These are phyloP conservation scores for Typhlichthys eigenmanni DNA, from an alignment of 2,797 vertebrate species.

Conservation along the genomic window DNA sequence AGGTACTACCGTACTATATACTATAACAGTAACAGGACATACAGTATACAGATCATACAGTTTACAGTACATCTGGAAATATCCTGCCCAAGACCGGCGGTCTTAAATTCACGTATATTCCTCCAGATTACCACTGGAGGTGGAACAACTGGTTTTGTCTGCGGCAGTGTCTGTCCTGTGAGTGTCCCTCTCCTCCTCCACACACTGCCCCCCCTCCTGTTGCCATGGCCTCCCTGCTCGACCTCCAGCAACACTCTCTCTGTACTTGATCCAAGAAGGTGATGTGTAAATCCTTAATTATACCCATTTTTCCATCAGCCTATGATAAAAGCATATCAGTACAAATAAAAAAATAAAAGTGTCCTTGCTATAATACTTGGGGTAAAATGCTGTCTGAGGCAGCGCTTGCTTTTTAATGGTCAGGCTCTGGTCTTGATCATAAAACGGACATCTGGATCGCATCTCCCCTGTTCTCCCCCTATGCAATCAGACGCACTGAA, in stretches of 20 bases:
- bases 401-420: constrained; percentile 79
- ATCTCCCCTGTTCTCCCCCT: constrained; percentile 68
- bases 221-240: constrained; percentile 24
- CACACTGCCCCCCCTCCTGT: constrained; percentile 42
- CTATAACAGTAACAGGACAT: too few relatives aligned
- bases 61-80: too few relatives aligned
- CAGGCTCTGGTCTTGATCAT: constrained; percentile 87
- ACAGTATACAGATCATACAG: too few relatives aligned
- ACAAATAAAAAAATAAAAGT: constrained; percentile 71
- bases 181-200: constrained; percentile 39
- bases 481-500: constrained; percentile 68
- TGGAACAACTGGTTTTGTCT: too few relatives aligned
- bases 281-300: constrained; percentile 63
- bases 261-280: constrained; percentile 68
- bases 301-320: constrained; percentile 32
- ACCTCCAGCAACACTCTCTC: constrained; percentile 45
- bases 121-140: too few relatives aligned
- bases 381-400: constrained; percentile 75
- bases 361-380: constrained; percentile 79
- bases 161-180: too few relatives aligned
- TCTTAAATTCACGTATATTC: too few relatives aligned
- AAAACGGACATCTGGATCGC: constrained; percentile 84
- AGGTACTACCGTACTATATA: too few relatives aligned
- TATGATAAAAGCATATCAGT: constrained; percentile 44
- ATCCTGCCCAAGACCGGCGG: too few relatives aligned